These are phyloP conservation scores for Pao palembangensis DNA, from an alignment of 2,113 vertebrate genomes.

Conservation along the genomic window DNA sequence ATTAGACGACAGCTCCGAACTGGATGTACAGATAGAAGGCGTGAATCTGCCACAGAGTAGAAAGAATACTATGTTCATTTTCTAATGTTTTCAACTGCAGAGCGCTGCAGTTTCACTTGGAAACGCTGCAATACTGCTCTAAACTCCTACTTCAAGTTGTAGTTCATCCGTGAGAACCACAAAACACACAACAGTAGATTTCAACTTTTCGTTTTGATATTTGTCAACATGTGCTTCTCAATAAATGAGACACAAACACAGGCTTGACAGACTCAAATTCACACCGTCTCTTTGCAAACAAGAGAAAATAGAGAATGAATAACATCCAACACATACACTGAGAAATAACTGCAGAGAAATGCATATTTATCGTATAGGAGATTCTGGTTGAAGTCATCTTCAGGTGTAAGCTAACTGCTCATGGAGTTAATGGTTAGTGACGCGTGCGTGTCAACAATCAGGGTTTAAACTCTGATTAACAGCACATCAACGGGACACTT, in stretches of 20 bases:
- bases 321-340: no score
- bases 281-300: no score
- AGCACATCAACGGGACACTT: slow-evolving; percentile 34
- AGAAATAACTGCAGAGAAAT: no score
- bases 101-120: background rate
- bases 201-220: no score
- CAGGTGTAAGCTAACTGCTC: slow-evolving; percentile 47
- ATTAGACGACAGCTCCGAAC: slow-evolving; percentile 19
- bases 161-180: no score
- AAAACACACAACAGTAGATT: no score
- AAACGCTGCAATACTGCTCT: background rate
- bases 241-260: no score
- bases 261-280: no score
- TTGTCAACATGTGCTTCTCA: no score
- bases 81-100: background rate
- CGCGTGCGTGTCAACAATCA: slow-evolving; percentile 59
- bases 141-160: no score
- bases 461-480: slow-evolving; percentile 50
- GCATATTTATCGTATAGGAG: background rate
- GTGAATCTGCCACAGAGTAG: background rate
- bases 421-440: slow-evolving; percentile 54
- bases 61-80: background rate
- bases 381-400: slow-evolving; percentile 25
- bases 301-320: no score
- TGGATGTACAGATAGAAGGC: slow-evolving; percentile 4